Evolutionary conservation across 2,888 invertebrate species (phyloP).

Genomic region (Pseudeuparius sepicola): DNA sequence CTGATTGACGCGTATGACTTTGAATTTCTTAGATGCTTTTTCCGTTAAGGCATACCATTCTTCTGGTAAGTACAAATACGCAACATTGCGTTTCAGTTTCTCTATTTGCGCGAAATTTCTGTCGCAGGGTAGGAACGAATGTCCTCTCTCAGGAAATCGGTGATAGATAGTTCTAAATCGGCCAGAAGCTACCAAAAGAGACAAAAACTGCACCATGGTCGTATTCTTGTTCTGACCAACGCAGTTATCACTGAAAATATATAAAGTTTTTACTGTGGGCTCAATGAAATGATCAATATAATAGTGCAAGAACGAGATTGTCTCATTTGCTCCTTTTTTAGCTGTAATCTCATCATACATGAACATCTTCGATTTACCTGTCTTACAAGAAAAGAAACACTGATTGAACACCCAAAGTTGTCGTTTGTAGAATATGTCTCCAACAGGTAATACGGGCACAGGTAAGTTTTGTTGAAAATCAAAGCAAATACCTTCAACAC

Average conservation of each 20-base stretch:
- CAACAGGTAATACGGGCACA: constrained; percentile 7
- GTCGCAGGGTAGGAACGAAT: constrained; percentile 7
- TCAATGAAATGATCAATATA: constrained; percentile 4
- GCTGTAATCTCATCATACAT: constrained; percentile 11
- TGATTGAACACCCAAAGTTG: neutral
- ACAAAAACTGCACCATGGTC: constrained; percentile 5
- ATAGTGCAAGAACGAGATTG: constrained; percentile 7
- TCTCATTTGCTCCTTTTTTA: constrained; percentile 9
- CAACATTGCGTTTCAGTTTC: constrained; percentile 4
- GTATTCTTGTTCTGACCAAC: too few species aligned
- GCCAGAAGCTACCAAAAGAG: constrained; percentile 1
- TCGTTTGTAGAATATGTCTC: constrained; percentile 5
- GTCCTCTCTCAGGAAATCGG: constrained; percentile 10
- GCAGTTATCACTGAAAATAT: constrained; percentile 8
- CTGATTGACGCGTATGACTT: neutral
- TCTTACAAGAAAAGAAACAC: constrained; percentile 1
- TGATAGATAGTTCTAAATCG: constrained; percentile 4
- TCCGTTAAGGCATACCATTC: constrained; percentile 6
- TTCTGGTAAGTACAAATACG: constrained; percentile 7
- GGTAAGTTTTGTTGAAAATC: constrained; percentile 4
- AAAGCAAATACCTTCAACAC: constrained; percentile 1
- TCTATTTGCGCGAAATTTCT: constrained; percentile 5
- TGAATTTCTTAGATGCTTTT: neutral
- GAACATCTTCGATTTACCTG: constrained; percentile 7
- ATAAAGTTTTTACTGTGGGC: constrained; percentile 4